A percentile compares a stretch with the other conserved stretches of the same genome.
These are phyloP conservation scores for Rhinichthys klamathensis DNA, from an alignment of 2,113 vertebrate genomes.

Conservation along the genomic window DNA sequence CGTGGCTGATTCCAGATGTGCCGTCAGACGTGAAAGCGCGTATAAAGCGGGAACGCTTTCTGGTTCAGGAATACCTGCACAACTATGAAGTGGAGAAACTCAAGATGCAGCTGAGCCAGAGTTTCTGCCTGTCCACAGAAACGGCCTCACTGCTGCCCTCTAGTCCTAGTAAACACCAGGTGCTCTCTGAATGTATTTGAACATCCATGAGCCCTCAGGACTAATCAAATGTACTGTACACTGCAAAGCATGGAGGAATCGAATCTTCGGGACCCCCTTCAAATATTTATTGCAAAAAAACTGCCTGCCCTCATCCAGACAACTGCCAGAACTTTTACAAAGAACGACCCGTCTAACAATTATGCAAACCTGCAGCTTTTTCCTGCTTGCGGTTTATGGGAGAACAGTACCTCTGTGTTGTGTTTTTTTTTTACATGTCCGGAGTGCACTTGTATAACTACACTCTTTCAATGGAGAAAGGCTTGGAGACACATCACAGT, in stretches of 20 bases:
- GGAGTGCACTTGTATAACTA: constrained; percentile 27
- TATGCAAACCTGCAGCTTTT: background rate
- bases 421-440: background rate
- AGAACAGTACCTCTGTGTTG: background rate
- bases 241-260: background rate
- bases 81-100: constrained; percentile 89
- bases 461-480: background rate
- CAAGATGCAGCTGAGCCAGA: constrained; percentile 81
- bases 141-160: constrained; percentile 67
- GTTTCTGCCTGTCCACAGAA: constrained; percentile 73
- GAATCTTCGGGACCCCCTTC: background rate
- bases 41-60: constrained; percentile 83
- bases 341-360: background rate
- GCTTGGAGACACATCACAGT: background rate
- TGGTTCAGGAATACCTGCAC: constrained; percentile 86
- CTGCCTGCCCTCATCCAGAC: background rate
- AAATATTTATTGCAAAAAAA: background rate
- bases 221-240: background rate
- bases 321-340: constrained; percentile 8
- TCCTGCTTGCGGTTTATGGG: background rate
- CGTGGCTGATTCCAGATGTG: constrained; percentile 88
- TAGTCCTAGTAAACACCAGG: constrained; percentile 74
- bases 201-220: background rate
- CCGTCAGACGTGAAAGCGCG: constrained; percentile 80
- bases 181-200: constrained; percentile 76